Conservation (phyloP, 2,113 vertebrate genomes). For the Papio anubis region DNA sequence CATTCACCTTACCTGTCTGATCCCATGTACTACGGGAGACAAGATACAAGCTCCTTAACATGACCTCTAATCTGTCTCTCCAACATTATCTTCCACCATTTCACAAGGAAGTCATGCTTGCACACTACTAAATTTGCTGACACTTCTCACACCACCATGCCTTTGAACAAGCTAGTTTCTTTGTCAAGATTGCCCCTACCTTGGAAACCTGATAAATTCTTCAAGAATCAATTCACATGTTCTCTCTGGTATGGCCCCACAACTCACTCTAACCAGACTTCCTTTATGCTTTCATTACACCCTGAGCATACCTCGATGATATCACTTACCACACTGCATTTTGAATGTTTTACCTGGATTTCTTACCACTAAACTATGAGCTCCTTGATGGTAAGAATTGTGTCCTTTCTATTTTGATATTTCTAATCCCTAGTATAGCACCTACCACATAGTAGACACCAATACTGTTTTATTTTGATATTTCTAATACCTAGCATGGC, state of each 20-base stretch:
- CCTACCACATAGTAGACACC: background rate
- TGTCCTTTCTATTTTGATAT: background rate
- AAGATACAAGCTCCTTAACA: conserved; percentile 28
- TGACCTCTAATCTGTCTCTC: background rate
- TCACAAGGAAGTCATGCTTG: conserved; percentile 2
- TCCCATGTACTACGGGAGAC: background rate
- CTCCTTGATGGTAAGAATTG: background rate
- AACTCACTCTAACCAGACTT: conserved; percentile 27
- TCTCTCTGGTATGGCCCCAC: background rate
- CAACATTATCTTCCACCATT: background rate
- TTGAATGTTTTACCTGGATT: background rate
- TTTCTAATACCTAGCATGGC: background rate
- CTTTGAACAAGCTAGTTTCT: conserved; percentile 34
- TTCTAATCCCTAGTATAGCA: background rate
- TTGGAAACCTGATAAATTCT: conserved; percentile 36
- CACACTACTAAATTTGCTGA: conserved; percentile 17
- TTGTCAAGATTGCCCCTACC: background rate
- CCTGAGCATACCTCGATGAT: background rate
- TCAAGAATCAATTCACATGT: conserved; percentile 21
- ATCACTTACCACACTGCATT: conserved; percentile 4
- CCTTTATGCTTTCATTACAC: conserved; percentile 1
- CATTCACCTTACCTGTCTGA: conserved; percentile 33
- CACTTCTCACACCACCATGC: background rate
- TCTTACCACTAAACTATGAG: background rate
- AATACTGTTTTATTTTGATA: conserved; percentile 7